Evolutionary conservation across 2,797 vertebrate genomes (phyloP).

Genomic region (Harpagifer antarcticus): DNA sequence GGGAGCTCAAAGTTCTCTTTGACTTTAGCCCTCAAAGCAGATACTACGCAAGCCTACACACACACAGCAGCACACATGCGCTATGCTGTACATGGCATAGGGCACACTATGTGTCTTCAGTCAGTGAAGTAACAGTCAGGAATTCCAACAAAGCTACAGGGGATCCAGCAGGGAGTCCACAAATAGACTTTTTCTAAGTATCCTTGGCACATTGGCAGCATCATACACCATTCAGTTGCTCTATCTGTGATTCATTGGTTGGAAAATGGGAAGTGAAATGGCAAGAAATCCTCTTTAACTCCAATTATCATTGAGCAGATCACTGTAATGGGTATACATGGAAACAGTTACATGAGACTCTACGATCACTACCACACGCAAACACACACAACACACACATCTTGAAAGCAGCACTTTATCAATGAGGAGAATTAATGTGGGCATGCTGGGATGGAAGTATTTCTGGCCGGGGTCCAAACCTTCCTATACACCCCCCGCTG

Average conservation of each 20-base stretch:
- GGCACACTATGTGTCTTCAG: constrained; percentile 19
- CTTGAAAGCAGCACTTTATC: constrained; percentile 63
- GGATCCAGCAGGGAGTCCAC: background rate
- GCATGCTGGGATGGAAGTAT: constrained; percentile 74
- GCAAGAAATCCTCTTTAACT: constrained; percentile 72
- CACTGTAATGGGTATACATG: constrained; percentile 64
- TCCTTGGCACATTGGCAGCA: constrained; percentile 22
- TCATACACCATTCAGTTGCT: constrained; percentile 18
- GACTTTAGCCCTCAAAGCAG: constrained; percentile 70
- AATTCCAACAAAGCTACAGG: too few species aligned
- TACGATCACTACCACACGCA: constrained; percentile 27
- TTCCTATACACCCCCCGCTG: constrained; percentile 51
- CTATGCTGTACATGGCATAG: constrained; percentile 6
- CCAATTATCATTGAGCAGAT: constrained; percentile 66
- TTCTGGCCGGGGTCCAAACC: constrained; percentile 70
- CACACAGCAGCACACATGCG: constrained; percentile 2
- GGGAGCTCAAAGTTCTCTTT: constrained; percentile 75
- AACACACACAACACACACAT: constrained; percentile 46
- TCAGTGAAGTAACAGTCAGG: background rate
- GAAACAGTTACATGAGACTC: constrained; percentile 59
- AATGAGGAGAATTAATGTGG: constrained; percentile 72
- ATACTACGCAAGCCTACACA: constrained; percentile 45
- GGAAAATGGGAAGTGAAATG: constrained; percentile 68
- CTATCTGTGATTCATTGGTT: constrained; percentile 51
- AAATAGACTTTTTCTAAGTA: constrained; percentile 15